Evolutionary conservation across 2,797 vertebrate genomes (phyloP), one percentile per base, ranked within the genome.

Genomic region (Halcyon leucocephala): DNA sequence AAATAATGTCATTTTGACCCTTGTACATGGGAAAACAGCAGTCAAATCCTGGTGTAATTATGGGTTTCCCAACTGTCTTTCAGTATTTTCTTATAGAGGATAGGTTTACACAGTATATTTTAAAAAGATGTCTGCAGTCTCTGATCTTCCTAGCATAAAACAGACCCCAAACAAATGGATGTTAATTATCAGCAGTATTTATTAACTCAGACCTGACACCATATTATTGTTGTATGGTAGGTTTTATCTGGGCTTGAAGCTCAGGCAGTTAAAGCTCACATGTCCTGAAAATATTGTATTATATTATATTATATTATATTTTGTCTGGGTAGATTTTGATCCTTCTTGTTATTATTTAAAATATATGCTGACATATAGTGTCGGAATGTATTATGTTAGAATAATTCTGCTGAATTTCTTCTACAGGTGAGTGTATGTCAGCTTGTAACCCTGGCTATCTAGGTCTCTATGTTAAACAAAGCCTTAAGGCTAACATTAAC

Each of bases 321-420:
- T 57, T 21, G 8, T 54, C 14, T 0, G 0, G 6, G 4, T 69
- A 73, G 60, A 41, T 3, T 67, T 83, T 33, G 22, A 14, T 41
- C 16, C 17, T 78, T 54, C 7, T 35, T 73, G 1, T 78, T 61
- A 10, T 14, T 85, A 18, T 64, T 80, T 64, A 71, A 83, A 70
- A 55, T 20, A 16, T 28, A 16, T 6, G 4, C 4, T 37, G 6
- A 35, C 19, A 7, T 41, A 24, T 7, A 80, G 12, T 9, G 25
- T 61, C 57, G 57, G 14, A 67, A 28, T 15, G 3, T 37, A 46
- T 54, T 17, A 3, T 41, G 6, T 61, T 61, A 51, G 22, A 82
- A 54, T n/a, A 78, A 69, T 61, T 70, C 31, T 51, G 28, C 5
- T 33, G 21, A 42, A 35, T 58, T 87, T 85, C 25, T 72, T 82